These are phyloP conservation scores for Polypterus bichir DNA, from an alignment of 2,113 vertebrate species.

Conservation along the genomic window DNA sequence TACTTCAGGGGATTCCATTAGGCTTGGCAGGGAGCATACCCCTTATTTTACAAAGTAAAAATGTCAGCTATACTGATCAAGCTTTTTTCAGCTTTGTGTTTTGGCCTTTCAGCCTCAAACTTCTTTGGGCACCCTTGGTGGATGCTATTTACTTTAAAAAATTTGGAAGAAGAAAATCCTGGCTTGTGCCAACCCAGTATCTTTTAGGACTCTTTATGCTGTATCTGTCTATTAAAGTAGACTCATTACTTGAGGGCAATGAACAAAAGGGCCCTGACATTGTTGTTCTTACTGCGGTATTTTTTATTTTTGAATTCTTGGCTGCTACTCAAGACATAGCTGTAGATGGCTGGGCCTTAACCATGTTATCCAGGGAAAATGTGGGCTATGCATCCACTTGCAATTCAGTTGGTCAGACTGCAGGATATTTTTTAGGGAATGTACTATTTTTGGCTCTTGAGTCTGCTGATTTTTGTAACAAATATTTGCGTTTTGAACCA, in stretches of 20 bases:
- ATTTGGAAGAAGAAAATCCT: slow-evolving; percentile 91
- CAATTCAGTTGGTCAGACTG: slow-evolving; percentile 94
- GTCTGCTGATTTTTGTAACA: slow-evolving; percentile 92
- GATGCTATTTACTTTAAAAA: slow-evolving; percentile 73
- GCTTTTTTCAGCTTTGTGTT: slow-evolving; percentile 96
- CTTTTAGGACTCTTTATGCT: slow-evolving; percentile 90
- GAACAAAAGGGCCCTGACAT: slow-evolving; percentile 55
- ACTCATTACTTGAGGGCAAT: slow-evolving; percentile 56
- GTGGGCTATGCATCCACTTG: slow-evolving; percentile 96
- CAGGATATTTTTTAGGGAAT: slow-evolving; percentile 92
- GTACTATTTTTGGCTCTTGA: slow-evolving; percentile 92
- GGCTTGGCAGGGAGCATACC: slow-evolving; percentile 91
- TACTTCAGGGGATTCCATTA: slow-evolving; percentile 90
- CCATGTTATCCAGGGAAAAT: slow-evolving; percentile 88
- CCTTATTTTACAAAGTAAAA: slow-evolving; percentile 82
- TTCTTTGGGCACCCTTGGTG: slow-evolving; percentile 90
- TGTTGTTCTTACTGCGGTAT: slow-evolving; percentile 65
- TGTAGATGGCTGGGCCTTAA: slow-evolving; percentile 94
- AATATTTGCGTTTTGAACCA: slow-evolving; percentile 74
- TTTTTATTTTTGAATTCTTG: slow-evolving; percentile 88
- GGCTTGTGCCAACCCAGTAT: slow-evolving; percentile 92
- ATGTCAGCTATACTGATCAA: slow-evolving; percentile 85
- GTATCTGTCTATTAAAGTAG: slow-evolving; percentile 68
- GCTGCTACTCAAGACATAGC: slow-evolving; percentile 97
- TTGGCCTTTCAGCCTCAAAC: slow-evolving; percentile 94